Conservation (phyloP, 1,140 invertebrate genomes). For the Lethocerus indicus region DNA sequence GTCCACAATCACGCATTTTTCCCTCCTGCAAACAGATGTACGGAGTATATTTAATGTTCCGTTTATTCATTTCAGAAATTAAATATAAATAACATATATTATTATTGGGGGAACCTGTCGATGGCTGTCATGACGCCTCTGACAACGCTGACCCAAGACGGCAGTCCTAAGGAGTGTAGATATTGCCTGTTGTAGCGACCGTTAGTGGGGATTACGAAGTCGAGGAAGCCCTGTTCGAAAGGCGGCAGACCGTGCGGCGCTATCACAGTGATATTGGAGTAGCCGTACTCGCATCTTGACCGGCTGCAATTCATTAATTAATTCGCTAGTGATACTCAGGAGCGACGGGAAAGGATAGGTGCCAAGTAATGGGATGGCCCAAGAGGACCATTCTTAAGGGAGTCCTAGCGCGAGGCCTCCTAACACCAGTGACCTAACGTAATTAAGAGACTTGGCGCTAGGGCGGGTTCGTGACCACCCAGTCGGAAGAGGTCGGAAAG, state of each 20-base stretch:
- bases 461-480: background rate
- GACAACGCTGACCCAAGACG: constrained; percentile 33
- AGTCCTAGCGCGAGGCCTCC: background rate
- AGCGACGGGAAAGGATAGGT: background rate
- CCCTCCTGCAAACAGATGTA: constrained; percentile 24
- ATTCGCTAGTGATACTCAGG: too few relatives aligned
- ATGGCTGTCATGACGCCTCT: constrained; percentile 31
- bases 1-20: constrained; percentile 35
- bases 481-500: background rate
- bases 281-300: constrained; percentile 23
- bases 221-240: constrained; percentile 26
- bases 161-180: constrained; percentile 28
- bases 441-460: background rate
- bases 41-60: background rate
- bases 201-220: constrained; percentile 26
- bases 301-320: too few relatives aligned
- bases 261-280: constrained; percentile 41
- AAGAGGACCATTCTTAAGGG: constrained; percentile 1
- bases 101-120: constrained; percentile 27
- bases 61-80: background rate
- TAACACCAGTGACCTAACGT: background rate
- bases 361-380: background rate
- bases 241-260: constrained; percentile 41
- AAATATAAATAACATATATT: constrained; percentile 5
- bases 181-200: constrained; percentile 31